These are phyloP conservation scores for Empis livida DNA, from an alignment of 2,888 invertebrate genomes.

Conservation along the genomic window DNA sequence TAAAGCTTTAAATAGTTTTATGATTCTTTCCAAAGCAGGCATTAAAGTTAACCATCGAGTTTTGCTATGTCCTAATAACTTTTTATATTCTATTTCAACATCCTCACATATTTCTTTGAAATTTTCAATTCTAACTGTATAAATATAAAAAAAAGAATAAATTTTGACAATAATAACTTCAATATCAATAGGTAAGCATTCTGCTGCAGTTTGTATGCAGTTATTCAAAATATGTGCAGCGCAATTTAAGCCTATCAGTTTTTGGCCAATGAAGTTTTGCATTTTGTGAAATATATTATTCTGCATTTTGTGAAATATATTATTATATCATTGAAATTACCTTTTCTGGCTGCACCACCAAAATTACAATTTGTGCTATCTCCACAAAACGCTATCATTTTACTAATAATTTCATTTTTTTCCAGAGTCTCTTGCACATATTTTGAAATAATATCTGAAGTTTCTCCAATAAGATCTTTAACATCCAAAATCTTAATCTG, in stretches of 20 bases:
- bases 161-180: not conserved
- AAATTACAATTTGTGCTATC: not conserved
- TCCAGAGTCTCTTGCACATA: not conserved
- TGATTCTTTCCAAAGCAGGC: not conserved
- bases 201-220: not conserved
- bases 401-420: not conserved
- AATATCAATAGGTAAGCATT: not conserved
- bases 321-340: slow-evolving; percentile 8
- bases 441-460: slow-evolving; percentile 10
- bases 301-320: no score
- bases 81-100: slow-evolving; percentile 2
- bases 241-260: not conserved
- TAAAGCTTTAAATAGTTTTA: slow-evolving; percentile 1
- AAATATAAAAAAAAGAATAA: slow-evolving; percentile 17
- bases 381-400: not conserved
- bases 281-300: not conserved
- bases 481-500: slow-evolving; percentile 9
- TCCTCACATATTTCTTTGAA: slow-evolving; percentile 5
- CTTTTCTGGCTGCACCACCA: not conserved
- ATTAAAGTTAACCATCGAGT: slow-evolving; percentile 4
- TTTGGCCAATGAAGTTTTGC: not conserved
- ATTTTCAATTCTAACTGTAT: slow-evolving; percentile 12
- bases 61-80: not conserved
- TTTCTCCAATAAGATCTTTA: slow-evolving; percentile 9
- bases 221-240: not conserved